Percentiles rank a stretch among this genome's conserved stretches.
These are phyloP conservation scores for Endomychus coccineus DNA, from an alignment of 2,888 invertebrate species.

Conservation along the genomic window DNA sequence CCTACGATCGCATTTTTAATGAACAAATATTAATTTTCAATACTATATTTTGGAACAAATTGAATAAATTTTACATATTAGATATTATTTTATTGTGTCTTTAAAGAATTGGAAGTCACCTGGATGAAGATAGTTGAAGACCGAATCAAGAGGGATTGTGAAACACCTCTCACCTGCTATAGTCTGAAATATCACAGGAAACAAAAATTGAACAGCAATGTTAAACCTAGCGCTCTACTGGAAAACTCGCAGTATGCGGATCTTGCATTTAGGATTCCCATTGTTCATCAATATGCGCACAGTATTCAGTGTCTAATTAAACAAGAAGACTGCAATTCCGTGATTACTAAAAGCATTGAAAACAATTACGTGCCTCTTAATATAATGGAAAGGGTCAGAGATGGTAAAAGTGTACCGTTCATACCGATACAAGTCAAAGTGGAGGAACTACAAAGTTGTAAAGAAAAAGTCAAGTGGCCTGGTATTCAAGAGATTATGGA, in stretches of 20 bases:
- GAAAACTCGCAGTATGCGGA: conserved; percentile 39
- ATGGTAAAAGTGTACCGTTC: conserved; percentile 3
- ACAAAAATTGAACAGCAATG: conserved; percentile 34
- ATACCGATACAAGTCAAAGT: conserved; percentile 2
- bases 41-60: too few relatives aligned
- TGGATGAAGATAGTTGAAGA: conserved; percentile 61
- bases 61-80: not conserved
- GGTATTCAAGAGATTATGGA: conserved; percentile 47
- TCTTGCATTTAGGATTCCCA: conserved; percentile 25
- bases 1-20: too few relatives aligned
- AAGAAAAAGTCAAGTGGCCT: conserved; percentile 43
- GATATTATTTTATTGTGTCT: not conserved
- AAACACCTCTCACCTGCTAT: conserved; percentile 45
- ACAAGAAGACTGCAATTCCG: conserved; percentile 19
- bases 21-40: not conserved
- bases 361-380: conserved; percentile 27
- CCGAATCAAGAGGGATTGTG: conserved; percentile 50
- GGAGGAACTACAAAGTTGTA: conserved; percentile 12
- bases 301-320: conserved; percentile 13
- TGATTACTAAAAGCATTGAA: conserved; percentile 19
- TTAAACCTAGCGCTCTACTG: conserved; percentile 43
- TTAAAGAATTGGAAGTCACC: conserved; percentile 48
- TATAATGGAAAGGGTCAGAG: conserved; percentile 20
- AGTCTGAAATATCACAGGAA: conserved; percentile 36
- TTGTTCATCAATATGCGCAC: conserved; percentile 25